Evolutionary conservation across 2,113 vertebrate species (phyloP).

Genomic region (Hypomesus transpacificus): DNA sequence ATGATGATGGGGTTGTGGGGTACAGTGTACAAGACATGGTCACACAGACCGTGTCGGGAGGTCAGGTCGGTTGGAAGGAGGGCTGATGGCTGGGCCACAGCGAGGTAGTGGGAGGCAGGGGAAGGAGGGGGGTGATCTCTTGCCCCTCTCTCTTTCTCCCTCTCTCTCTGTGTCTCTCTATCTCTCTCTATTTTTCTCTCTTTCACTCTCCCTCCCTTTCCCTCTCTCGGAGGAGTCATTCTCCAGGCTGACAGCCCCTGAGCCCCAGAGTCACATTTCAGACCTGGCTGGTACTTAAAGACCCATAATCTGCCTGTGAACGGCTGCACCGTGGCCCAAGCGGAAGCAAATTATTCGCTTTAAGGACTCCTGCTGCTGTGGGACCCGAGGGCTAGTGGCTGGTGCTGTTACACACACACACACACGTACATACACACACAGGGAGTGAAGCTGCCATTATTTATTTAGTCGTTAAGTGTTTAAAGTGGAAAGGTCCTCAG

Average conservation of each 20-base stretch:
- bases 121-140: slow-evolving; percentile 17
- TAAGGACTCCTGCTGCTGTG: slow-evolving; percentile 83
- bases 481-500: slow-evolving; percentile 75
- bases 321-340: slow-evolving; percentile 73
- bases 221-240: slow-evolving; percentile 64
- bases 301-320: slow-evolving; percentile 83
- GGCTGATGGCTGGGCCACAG: slow-evolving; percentile 12
- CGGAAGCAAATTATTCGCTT: slow-evolving; percentile 82
- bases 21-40: background rate
- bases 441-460: slow-evolving; percentile 74
- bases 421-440: background rate
- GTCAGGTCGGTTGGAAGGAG: slow-evolving; percentile 9
- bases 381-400: slow-evolving; percentile 72
- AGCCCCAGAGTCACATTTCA: slow-evolving; percentile 82
- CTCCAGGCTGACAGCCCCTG: slow-evolving; percentile 64
- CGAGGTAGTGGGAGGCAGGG: slow-evolving; percentile 3
- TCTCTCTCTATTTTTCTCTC: slow-evolving; percentile 6
- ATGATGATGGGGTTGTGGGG: slow-evolving; percentile 2
- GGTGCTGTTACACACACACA: slow-evolving; percentile 45
- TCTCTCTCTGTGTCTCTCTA: slow-evolving; percentile 3
- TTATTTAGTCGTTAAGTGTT: slow-evolving; percentile 89
- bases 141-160: slow-evolving; percentile 28
- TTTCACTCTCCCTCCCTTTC: slow-evolving; percentile 28
- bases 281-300: slow-evolving; percentile 83
- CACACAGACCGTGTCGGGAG: background rate